Base-by-base conservation (phyloP, 2,888 invertebrate genomes). In the Drosophila histrio region DNA sequence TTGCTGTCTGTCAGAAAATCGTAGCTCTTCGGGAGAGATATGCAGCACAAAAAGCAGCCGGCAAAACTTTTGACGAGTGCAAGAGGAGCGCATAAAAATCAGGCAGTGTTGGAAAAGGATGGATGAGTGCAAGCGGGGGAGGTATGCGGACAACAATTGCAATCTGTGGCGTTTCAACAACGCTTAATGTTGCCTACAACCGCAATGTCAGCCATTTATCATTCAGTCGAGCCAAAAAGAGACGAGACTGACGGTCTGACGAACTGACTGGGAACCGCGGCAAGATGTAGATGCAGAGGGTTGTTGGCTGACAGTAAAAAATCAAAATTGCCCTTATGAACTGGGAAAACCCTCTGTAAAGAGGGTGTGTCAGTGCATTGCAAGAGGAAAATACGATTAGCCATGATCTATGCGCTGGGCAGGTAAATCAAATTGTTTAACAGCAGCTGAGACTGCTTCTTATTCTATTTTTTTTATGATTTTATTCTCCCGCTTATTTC, bases 121-220 rank as follows among this genome's bases (percentile, higher is more conserved):
- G 17, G 34, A 1, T 9, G 11, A n/a, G 52, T 8, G n/a, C n/a
- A n/a, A n/a, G n/a, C n/a, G n/a, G 17, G 6, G 43, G n/a, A n/a
- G 13, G n/a, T 9, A 34, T 17, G 46, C 36, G 19, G 54, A 46
- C 77, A 74, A 78, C 85, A 82, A 82, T 85, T 82, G 85, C 85
- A 83, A 83, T 85, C 82, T 82, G 82, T 78, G 82, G 78, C 76
- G 70, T 72, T 82, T 81, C 79, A 84, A 79, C 85, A 79, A 61
- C 82, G 82, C 82, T 85, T 81, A 81, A 81, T 79, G 79, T 79
- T 82, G 82, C 75, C 83, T 80, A 76, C 83, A 80, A 85, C 76
- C 83, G 78, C 83, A 85, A 78, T 80, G 80, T 83, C 83, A 79
- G 78, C 86, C 83, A 83, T 86, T 83, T 83, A 83, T 85, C 83